Evolutionary conservation across 1,140 invertebrate species (phyloP).

Genomic region (Gerris buenoi): DNA sequence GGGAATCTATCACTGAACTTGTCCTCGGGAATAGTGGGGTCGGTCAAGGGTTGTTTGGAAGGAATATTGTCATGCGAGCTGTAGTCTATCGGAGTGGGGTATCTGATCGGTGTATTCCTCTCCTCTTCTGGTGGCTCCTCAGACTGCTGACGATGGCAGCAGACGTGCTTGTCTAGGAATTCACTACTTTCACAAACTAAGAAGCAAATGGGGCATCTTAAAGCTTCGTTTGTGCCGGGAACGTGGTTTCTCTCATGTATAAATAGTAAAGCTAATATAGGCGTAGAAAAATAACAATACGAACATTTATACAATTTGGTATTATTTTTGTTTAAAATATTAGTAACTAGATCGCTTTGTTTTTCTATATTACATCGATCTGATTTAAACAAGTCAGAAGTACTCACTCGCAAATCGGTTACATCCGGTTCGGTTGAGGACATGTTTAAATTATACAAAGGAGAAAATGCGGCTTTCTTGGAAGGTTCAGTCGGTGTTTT

Average conservation of each 20-base stretch:
- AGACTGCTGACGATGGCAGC: not conserved
- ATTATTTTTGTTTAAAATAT: slow-evolving; percentile 5
- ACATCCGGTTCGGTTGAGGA: not conserved
- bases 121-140: not conserved
- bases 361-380: not conserved
- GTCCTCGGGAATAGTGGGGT: not conserved
- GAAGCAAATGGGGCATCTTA: slow-evolving; percentile 44
- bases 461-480: slow-evolving; percentile 10
- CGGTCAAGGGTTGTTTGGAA: not conserved
- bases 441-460: not conserved
- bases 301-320: slow-evolving; percentile 66
- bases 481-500: not conserved
- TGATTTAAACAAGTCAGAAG: not conserved
- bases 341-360: slow-evolving; percentile 4
- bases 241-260: slow-evolving; percentile 72
- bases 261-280: slow-evolving; percentile 73
- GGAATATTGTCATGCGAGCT: not conserved
- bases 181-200: slow-evolving; percentile 32
- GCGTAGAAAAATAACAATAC: slow-evolving; percentile 75
- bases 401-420: slow-evolving; percentile 1
- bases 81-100: not conserved
- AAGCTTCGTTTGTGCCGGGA: slow-evolving; percentile 7
- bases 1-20: not conserved
- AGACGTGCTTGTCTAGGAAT: slow-evolving; percentile 16
- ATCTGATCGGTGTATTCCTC: not conserved